Evolutionary conservation across 1,140 invertebrate species (phyloP).

Genomic region (Pectinophora gossypiella): DNA sequence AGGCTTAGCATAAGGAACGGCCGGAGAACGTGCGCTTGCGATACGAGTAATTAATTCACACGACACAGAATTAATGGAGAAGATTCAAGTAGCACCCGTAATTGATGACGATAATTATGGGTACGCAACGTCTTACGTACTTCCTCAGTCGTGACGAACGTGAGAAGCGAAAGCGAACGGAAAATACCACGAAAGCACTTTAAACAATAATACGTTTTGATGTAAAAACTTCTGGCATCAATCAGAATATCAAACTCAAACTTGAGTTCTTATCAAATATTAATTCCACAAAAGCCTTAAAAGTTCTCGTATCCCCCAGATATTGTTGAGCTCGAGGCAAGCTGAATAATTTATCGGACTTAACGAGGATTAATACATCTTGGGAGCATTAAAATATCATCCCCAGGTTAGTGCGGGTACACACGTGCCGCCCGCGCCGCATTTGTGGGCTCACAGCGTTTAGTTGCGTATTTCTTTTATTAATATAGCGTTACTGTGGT

Average conservation of each 20-base stretch:
- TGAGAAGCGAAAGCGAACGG: too few species aligned
- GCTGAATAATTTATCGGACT: conserved; percentile 44
- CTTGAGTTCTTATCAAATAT: not conserved
- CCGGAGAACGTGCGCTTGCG: not conserved
- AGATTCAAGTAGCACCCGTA: not conserved
- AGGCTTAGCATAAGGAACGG: not conserved
- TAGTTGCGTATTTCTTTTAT: too few species aligned
- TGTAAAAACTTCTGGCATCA: not conserved
- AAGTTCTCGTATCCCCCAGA: not conserved
- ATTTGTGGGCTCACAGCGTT: too few species aligned
- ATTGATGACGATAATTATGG: not conserved
- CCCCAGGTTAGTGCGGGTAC: not conserved
- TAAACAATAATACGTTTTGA: not conserved
- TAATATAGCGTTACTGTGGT: too few species aligned
- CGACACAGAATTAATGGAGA: not conserved
- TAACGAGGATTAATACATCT: conserved; percentile 45
- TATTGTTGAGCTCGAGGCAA: conserved; percentile 10
- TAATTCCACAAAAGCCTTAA: not conserved
- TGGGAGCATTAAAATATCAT: conserved; percentile 32
- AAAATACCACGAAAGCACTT: not conserved
- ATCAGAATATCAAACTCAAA: not conserved
- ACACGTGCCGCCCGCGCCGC: not conserved
- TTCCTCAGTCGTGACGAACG: not conserved
- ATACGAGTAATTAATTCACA: not conserved
- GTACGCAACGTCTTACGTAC: not conserved